A percentile compares a stretch with the other conserved stretches of the same genome.
These are phyloP conservation scores for Pithys albifrons DNA, from an alignment of 2,113 vertebrate species.

Conservation along the genomic window DNA sequence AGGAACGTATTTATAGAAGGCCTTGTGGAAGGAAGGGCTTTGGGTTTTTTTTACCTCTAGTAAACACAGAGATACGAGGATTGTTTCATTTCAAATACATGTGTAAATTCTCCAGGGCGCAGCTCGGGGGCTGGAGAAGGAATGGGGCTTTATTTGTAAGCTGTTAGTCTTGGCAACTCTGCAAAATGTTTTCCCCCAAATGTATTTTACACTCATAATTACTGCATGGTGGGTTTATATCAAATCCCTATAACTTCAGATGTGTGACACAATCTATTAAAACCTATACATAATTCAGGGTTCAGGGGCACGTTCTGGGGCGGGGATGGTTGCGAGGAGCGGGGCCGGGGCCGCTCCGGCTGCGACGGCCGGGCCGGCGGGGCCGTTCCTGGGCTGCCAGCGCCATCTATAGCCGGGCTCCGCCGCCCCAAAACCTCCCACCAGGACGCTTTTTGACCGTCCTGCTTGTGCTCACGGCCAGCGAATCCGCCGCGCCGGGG, in stretches of 20 bases:
- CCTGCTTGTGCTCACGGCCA: background rate
- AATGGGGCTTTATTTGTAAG: slow-evolving; percentile 52
- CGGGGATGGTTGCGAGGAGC: background rate
- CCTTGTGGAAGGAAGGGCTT: background rate
- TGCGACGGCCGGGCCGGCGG: background rate
- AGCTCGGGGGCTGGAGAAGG: slow-evolving; percentile 31
- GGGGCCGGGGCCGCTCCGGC: background rate
- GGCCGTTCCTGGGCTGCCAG: slow-evolving; percentile 75
- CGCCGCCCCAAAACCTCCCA: background rate
- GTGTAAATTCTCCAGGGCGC: slow-evolving; percentile 53
- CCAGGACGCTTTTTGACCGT: background rate
- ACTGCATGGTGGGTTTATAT: slow-evolving; percentile 50
- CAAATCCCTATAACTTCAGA: slow-evolving; percentile 57
- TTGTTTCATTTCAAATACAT: slow-evolving; percentile 46
- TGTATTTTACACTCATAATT: slow-evolving; percentile 64
- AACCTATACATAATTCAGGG: background rate
- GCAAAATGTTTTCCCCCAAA: slow-evolving; percentile 35
- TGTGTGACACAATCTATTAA: slow-evolving; percentile 37
- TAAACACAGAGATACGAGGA: slow-evolving; percentile 27
- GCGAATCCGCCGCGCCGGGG: background rate
- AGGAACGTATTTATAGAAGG: background rate
- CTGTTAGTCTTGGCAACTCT: slow-evolving; percentile 45
- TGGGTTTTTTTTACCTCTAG: background rate
- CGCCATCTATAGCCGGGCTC: slow-evolving; percentile 75
- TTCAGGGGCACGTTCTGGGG: background rate